These are phyloP conservation scores for Pseudopodoces humilis DNA, from an alignment of 2,113 vertebrate genomes.

Conservation along the genomic window DNA sequence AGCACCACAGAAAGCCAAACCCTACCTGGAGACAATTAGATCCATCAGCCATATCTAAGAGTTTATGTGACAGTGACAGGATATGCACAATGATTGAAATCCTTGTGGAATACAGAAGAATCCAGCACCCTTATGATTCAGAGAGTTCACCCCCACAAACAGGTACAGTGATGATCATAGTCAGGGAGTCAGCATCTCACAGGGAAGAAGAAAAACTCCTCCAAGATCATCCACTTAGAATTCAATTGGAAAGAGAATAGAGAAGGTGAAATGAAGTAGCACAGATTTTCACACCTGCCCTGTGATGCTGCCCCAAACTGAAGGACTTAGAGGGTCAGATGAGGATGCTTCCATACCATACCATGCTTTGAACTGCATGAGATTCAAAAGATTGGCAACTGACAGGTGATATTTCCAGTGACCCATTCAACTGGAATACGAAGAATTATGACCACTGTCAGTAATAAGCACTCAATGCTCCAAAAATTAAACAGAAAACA, in stretches of 20 bases:
- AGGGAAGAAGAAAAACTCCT: not conserved
- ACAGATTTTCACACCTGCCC: not conserved
- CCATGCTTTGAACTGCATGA: not conserved
- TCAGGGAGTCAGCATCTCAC: not conserved
- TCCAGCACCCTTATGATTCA: not conserved
- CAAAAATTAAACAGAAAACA: not conserved
- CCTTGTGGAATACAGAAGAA: not conserved
- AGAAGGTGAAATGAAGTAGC: not conserved
- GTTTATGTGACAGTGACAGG: not conserved
- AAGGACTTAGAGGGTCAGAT: not conserved
- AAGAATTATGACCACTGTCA: not conserved
- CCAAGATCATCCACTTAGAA: not conserved
- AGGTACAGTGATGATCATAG: not conserved
- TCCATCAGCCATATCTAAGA: not conserved
- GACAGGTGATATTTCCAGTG: not conserved
- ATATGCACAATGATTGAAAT: not conserved
- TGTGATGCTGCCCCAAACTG: not conserved
- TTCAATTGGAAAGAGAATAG: not conserved
- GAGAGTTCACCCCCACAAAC: not conserved
- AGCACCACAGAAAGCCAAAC: not conserved
- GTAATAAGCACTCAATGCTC: not conserved
- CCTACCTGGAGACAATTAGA: not conserved
- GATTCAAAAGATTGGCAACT: not conserved
- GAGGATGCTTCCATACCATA: not conserved
- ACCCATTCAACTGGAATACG: conserved; percentile 8